Evolutionary conservation across 1,140 invertebrate species (phyloP).

Genomic region (Cotesia vestalis): DNA sequence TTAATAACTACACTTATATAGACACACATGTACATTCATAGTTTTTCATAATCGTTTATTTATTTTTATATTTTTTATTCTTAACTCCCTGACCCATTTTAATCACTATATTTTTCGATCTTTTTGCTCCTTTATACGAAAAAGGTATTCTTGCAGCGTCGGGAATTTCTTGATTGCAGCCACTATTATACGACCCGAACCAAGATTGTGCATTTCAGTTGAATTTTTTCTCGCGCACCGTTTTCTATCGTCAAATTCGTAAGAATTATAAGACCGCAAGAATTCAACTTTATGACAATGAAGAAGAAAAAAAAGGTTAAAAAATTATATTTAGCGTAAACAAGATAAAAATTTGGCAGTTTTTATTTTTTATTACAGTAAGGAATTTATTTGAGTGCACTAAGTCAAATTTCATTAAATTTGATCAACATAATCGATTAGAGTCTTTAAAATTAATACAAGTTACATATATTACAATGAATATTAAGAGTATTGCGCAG

Average conservation of each 20-base stretch:
- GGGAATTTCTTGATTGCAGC: constrained; percentile 20
- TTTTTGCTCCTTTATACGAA: constrained; percentile 2
- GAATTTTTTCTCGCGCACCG: background rate
- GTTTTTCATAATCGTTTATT: background rate
- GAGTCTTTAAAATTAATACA: no score
- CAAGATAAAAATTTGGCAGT: no score
- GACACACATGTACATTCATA: background rate
- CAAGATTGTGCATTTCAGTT: constrained; percentile 13
- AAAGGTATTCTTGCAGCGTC: constrained; percentile 20
- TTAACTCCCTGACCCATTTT: background rate
- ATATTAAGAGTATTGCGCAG: no score
- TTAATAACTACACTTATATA: constrained; percentile 1
- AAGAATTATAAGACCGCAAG: background rate
- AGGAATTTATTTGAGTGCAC: no score
- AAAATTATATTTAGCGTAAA: no score
- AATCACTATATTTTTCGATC: background rate
- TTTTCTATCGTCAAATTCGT: background rate
- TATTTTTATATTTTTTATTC: background rate
- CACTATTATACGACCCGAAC: background rate
- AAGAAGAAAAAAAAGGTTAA: no score
- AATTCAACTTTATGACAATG: constrained; percentile 10
- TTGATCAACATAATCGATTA: no score
- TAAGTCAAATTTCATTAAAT: no score
- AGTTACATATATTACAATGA: no score
- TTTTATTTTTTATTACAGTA: background rate